Percentiles rank a stretch among this genome's conserved stretches.
Evolutionary conservation across 2,888 invertebrate genomes (phyloP).

Genomic region (Aphidoletes aphidimyza): DNA sequence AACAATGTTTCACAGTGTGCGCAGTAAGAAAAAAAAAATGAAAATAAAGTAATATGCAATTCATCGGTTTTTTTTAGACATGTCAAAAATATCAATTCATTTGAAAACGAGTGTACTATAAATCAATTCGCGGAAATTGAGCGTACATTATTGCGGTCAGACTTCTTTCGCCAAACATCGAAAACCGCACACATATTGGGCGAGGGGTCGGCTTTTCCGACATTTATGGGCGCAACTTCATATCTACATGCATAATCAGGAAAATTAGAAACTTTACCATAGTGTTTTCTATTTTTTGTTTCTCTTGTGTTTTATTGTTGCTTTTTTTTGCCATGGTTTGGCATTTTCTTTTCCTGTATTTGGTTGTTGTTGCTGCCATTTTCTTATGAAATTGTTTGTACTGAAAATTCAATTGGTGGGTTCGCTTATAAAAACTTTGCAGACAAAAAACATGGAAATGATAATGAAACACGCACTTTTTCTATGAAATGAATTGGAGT

Average conservation of each 20-base stretch:
- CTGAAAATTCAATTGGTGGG: neutral
- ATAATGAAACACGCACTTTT: constrained; percentile 54
- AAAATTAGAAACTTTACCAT: constrained; percentile 4
- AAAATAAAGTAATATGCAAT: too few relatives aligned
- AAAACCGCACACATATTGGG: neutral
- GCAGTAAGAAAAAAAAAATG: too few relatives aligned
- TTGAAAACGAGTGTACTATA: constrained; percentile 19
- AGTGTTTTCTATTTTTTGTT: too few relatives aligned
- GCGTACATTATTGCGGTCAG: constrained; percentile 32
- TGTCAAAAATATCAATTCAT: neutral
- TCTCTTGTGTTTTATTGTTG: neutral
- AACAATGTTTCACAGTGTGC: too few relatives aligned
- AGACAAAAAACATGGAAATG: constrained; percentile 50
- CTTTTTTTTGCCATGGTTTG: too few relatives aligned
- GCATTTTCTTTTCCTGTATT: neutral
- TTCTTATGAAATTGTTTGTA: neutral
- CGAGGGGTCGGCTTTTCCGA: neutral
- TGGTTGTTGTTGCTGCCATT: neutral
- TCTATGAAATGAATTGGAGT: neutral
- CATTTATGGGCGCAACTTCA: neutral
- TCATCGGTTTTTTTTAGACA: too few relatives aligned
- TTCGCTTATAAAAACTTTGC: constrained; percentile 2
- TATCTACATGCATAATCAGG: neutral
- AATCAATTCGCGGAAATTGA: constrained; percentile 53
- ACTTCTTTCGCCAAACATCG: neutral